Conservation (phyloP, 2,888 invertebrate species). For the Antheraea yamamai region DNA sequence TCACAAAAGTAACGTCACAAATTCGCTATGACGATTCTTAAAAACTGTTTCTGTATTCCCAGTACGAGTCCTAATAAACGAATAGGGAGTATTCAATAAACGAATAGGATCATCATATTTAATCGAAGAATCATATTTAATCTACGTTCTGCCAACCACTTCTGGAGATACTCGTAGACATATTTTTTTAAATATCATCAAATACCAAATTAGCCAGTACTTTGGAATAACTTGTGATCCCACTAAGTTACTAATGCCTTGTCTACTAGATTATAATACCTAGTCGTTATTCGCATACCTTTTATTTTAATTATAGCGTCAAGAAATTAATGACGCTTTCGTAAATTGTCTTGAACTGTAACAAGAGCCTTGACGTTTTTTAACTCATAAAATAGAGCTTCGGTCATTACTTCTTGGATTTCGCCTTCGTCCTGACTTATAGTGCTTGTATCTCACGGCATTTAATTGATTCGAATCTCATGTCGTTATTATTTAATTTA, state of each 20-base stretch:
- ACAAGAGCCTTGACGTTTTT: constrained; percentile 50
- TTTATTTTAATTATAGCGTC: constrained; percentile 1
- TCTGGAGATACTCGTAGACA: neutral
- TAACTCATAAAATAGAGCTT: constrained; percentile 59
- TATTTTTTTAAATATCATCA: no score
- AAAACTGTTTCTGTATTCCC: no score
- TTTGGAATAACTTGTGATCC: no score
- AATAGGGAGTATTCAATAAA: no score
- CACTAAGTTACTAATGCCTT: neutral
- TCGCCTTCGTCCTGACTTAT: constrained; percentile 65
- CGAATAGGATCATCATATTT: no score
- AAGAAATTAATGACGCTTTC: neutral
- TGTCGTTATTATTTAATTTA: constrained; percentile 43
- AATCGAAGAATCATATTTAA: neutral
- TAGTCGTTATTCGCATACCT: neutral
- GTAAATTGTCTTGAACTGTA: constrained; percentile 9
- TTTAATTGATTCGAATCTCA: constrained; percentile 67
- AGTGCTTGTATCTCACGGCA: constrained; percentile 69
- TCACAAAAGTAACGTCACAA: no score
- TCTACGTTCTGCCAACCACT: neutral
- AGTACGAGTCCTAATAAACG: no score
- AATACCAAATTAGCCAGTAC: neutral
- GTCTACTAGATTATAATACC: neutral
- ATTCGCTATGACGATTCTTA: no score
- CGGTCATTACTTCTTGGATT: constrained; percentile 70